Percentiles rank a stretch among this genome's conserved stretches.
Conservation (phyloP, 2,113 vertebrate species). For the Cyrtonyx montezumae region DNA sequence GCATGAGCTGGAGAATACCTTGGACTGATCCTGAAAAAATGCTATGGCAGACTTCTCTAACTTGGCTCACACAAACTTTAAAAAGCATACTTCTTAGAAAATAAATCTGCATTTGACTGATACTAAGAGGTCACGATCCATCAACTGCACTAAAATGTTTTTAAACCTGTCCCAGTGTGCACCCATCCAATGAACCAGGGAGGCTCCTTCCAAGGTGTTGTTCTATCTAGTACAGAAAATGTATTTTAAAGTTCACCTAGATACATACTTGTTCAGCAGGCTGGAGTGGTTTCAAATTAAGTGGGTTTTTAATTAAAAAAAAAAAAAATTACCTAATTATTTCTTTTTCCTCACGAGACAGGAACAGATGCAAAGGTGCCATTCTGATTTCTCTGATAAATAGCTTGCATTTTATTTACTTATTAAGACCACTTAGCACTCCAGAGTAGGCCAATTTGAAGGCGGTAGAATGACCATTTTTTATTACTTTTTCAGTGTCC, state of each 20-base stretch:
- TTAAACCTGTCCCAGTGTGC: not conserved
- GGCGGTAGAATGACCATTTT: not conserved
- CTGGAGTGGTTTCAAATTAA: constrained; percentile 8
- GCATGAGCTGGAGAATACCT: constrained; percentile 49
- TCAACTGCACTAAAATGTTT: constrained; percentile 2
- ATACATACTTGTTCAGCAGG: not conserved
- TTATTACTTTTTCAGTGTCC: not conserved
- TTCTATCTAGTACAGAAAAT: not conserved
- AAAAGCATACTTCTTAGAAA: constrained; percentile 25
- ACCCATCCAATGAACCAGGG: not conserved
- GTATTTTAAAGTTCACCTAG: not conserved
- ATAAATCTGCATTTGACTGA: constrained; percentile 28
- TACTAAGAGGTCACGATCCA: constrained; percentile 21
- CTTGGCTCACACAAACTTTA: constrained; percentile 9
- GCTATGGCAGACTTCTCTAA: constrained; percentile 29
- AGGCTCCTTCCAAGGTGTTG: not conserved
- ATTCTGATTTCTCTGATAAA: constrained; percentile 16
- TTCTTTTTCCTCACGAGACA: not conserved
- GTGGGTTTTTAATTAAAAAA: not conserved
- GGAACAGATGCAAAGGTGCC: constrained; percentile 35
- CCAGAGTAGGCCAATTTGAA: not conserved
- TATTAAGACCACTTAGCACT: constrained; percentile 16
- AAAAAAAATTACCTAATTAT: constrained; percentile 1
- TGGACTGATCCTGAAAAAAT: constrained; percentile 51
- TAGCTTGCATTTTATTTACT: constrained; percentile 40